Evolutionary conservation across 1,140 invertebrate genomes (phyloP), one percentile per base, ranked within the genome.

Genomic region (Neodiprion virginianus): DNA sequence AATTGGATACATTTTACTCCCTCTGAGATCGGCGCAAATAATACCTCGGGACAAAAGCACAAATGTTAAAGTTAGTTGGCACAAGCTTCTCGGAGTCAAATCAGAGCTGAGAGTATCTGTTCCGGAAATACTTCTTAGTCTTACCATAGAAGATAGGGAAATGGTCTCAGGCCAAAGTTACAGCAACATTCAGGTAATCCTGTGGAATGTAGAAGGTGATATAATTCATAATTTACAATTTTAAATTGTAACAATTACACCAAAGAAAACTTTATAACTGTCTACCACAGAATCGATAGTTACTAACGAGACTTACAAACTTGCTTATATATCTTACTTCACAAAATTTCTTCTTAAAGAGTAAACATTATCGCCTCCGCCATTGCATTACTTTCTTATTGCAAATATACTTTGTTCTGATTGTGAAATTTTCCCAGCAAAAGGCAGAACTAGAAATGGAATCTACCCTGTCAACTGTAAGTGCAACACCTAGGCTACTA

Each of bases 1-100:
- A 76, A 77, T 91, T 49, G 90, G 90, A n/a, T 90, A 89, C 73
- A 77, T 88, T 66, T 73, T 91, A 12, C 73, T 91, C 7, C 89
- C 87, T 74, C 72, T 90, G 71, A 81, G 89, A 70, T 86, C 85
- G 75, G 90, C 90, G 0, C 87, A 89, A 79, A 84, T 90, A 73
- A 79, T 90, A 66, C 70, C 81, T 17, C 82, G 78, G 78, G 77
- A 76, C 53, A 71, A 75, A 74, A 66, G 79, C 48, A 11, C 75
- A 0, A 80, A 80, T 53, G 76, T 86, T 28, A 85, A 81, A 76
- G 80, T 78, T 28, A 87, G 78, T 77, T 91, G 89, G 90, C 83
- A 89, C 69, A 88, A 86, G 74, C 77, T 91, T 23, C 80, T 88
- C 5, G 89, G 89, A 70, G 81, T 90, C 9, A 88, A 83, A 73